These are phyloP conservation scores for Reticulitermes lucifugus DNA, from an alignment of 2,888 invertebrate species.

Conservation along the genomic window DNA sequence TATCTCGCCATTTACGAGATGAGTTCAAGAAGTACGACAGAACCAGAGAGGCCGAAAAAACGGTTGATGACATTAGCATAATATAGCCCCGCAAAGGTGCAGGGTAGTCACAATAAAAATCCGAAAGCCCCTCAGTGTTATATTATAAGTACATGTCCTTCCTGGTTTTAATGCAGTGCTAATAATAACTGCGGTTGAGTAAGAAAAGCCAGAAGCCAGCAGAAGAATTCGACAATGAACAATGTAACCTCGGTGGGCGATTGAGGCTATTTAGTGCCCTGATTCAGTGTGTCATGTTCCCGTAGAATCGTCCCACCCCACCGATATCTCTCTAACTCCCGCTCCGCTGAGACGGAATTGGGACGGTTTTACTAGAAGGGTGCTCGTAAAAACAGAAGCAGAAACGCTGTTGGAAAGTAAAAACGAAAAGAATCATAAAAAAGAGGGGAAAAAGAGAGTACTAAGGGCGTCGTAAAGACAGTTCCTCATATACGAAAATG, in stretches of 20 bases:
- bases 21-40: too few species aligned
- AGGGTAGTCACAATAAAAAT: too few species aligned
- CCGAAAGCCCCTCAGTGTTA: too few species aligned
- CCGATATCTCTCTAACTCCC: slow-evolving; percentile 4
- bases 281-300: neutral
- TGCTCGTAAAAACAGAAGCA: slow-evolving; percentile 34
- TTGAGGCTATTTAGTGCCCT: neutral
- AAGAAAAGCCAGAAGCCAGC: too few species aligned
- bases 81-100: too few species aligned
- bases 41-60: too few species aligned
- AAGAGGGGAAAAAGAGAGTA: slow-evolving; percentile 19
- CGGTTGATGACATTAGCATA: too few species aligned
- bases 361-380: slow-evolving; percentile 34
- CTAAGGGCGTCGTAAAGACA: slow-evolving; percentile 38
- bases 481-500: slow-evolving; percentile 38
- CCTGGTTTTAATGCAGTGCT: too few species aligned
- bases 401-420: slow-evolving; percentile 39
- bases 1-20: too few species aligned
- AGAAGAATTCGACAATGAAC: neutral
- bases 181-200: too few species aligned
- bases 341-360: slow-evolving; percentile 33
- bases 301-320: neutral
- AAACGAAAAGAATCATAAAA: slow-evolving; percentile 43
- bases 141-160: too few species aligned
- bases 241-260: neutral